Evolutionary conservation across 2,113 vertebrate genomes (phyloP), one percentile per base, ranked within the genome.

Genomic region (Coptodon rendalli): DNA sequence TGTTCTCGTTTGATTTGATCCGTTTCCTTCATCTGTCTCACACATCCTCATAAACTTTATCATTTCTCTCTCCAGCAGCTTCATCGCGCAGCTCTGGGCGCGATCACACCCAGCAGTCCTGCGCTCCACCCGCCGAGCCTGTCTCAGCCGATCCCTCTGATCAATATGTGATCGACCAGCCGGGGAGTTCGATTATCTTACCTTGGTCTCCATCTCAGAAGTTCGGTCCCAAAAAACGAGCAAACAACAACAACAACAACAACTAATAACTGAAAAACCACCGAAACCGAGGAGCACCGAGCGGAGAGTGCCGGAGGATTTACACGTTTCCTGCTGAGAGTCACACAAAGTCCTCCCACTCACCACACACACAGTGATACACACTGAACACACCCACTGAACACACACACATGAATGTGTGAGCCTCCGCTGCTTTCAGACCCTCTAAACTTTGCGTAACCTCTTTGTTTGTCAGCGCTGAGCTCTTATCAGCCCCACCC

Each of bases 141-240:
- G 12, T 40, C 22, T 6, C 1, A 7, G 6, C 71, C 43, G 45
- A 50, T 16, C 71, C 5, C 34, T 9, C 3, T 14, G 1, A 61
- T 76, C 56, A 4, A 50, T 31, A 8, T 2, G 2, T 16, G 48
- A 83, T 82, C 59, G 73, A 82, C 80, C 24, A 50, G 2, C 19
- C 22, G 24, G 9, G 2, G 5, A 3, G 2, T 6, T 4, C 9
- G 12, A 43, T 27, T 1, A 0, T 50, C 92, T 91, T 56, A 93
- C 92, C 92, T 90, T 84, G 0, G 76, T 89, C 56, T 24, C 89
- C 92, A 93, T 93, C 12, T 86, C 27, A 36, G 45, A 78, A 13
- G 4, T 84, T 34, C 5, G 53, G 16, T 56, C 45, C 34, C 50
- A 59, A 24, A 82, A 19, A 45, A 9, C 0, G 7, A 14, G 19